These are phyloP conservation scores for Loriculus beryllinus DNA, from an alignment of 2,797 vertebrate species.

Conservation along the genomic window DNA sequence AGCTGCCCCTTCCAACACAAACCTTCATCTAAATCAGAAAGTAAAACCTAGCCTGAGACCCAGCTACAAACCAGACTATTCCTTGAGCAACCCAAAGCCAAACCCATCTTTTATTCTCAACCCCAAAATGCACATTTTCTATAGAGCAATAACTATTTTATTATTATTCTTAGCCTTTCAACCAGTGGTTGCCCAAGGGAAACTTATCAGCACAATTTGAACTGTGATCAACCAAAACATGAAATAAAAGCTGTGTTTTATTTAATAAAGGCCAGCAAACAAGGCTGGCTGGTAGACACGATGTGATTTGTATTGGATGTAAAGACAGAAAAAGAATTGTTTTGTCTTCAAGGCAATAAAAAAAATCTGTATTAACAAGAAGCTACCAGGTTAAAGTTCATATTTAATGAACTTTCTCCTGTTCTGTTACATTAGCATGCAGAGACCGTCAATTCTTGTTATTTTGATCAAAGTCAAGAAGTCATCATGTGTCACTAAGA, in stretches of 20 bases:
- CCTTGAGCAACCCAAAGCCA: background rate
- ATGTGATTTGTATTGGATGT: slow-evolving; percentile 1
- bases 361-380: background rate
- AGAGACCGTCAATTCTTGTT: background rate
- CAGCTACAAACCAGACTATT: background rate
- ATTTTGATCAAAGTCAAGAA: background rate
- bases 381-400: background rate
- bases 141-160: background rate
- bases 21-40: background rate
- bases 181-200: background rate
- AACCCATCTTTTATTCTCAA: background rate
- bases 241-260: background rate
- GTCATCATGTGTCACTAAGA: background rate
- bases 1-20: background rate
- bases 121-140: background rate
- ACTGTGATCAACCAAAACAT: background rate
- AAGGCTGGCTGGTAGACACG: background rate
- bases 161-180: background rate
- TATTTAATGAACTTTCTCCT: background rate
- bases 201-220: background rate
- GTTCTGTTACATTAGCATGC: background rate
- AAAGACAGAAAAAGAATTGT: background rate
- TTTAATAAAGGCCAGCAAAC: slow-evolving; percentile 22
- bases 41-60: background rate
- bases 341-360: slow-evolving; percentile 9